Conservation (phyloP, 1,140 invertebrate genomes). For the Zaprionus ghesquierei region DNA sequence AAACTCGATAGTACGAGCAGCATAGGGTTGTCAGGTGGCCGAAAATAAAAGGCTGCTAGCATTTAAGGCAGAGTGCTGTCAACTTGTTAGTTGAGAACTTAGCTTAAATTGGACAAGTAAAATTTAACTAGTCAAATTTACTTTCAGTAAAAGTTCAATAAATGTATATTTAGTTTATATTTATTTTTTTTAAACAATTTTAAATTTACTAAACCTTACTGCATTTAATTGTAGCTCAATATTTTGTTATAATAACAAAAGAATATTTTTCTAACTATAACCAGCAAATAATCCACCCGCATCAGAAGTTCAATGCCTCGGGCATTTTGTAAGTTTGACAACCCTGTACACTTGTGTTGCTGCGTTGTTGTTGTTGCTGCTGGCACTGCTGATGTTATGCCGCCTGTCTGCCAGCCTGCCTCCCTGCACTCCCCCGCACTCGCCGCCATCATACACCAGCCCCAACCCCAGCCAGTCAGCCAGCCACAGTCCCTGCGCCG, state of each 20-base stretch:
- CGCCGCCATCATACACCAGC: background rate
- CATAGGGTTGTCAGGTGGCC: slow-evolving; percentile 55
- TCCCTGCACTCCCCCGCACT: slow-evolving; percentile 13
- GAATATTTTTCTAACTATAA: background rate
- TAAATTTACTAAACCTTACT: too few relatives aligned
- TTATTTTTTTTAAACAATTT: background rate
- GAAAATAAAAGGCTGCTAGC: background rate
- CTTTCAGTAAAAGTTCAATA: background rate
- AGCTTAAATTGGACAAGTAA: too few relatives aligned
- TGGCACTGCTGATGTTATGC: slow-evolving; percentile 75
- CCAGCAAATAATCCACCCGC: background rate
- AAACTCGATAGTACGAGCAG: slow-evolving; percentile 72
- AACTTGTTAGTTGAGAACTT: too few relatives aligned
- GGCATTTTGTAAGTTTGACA: slow-evolving; percentile 35
- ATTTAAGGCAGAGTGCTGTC: background rate
- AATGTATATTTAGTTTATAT: background rate
- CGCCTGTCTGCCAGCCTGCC: slow-evolving; percentile 66
- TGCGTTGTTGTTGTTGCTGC: slow-evolving; percentile 37
- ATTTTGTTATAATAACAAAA: background rate
- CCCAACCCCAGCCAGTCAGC: slow-evolving; percentile 32
- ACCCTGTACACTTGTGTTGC: slow-evolving; percentile 64
- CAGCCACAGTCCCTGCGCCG: background rate
- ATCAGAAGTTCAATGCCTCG: slow-evolving; percentile 53
- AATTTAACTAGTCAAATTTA: too few relatives aligned
- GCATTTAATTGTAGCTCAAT: background rate